These are phyloP conservation scores for Nymphalis c-album DNA, from an alignment of 2,888 invertebrate species.

Conservation along the genomic window DNA sequence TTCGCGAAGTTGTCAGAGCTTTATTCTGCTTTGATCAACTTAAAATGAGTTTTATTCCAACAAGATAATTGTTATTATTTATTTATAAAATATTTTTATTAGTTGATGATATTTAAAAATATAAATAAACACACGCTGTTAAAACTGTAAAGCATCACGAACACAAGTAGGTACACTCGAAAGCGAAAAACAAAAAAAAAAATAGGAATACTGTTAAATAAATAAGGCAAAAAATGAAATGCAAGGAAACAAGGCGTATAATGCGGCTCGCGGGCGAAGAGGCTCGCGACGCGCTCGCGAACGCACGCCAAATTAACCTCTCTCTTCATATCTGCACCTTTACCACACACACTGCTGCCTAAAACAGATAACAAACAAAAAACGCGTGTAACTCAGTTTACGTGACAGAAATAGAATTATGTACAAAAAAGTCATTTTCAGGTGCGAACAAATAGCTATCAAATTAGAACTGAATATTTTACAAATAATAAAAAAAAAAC, in stretches of 20 bases:
- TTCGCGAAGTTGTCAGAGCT: no score
- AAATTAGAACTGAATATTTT: no score
- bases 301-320: constrained; percentile 20
- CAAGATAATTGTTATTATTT: no score
- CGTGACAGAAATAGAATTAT: no score
- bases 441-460: no score
- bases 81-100: no score
- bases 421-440: no score
- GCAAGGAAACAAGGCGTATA: constrained; percentile 24
- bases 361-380: not conserved
- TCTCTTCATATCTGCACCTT: constrained; percentile 1
- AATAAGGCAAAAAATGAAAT: constrained; percentile 17
- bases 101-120: not conserved
- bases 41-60: no score
- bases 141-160: not conserved
- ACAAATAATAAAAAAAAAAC: no score
- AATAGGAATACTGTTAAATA: constrained; percentile 13
- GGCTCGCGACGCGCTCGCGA: constrained; percentile 3
- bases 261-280: constrained; percentile 14
- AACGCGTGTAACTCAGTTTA: not conserved
- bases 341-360: not conserved
- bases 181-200: constrained; percentile 7
- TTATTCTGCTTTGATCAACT: no score
- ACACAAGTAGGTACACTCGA: not conserved
- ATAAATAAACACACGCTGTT: not conserved